Percentiles rank a stretch among this genome's conserved stretches.
These are phyloP conservation scores for Agelaius phoeniceus DNA, from an alignment of 2,113 vertebrate genomes.

Conservation along the genomic window DNA sequence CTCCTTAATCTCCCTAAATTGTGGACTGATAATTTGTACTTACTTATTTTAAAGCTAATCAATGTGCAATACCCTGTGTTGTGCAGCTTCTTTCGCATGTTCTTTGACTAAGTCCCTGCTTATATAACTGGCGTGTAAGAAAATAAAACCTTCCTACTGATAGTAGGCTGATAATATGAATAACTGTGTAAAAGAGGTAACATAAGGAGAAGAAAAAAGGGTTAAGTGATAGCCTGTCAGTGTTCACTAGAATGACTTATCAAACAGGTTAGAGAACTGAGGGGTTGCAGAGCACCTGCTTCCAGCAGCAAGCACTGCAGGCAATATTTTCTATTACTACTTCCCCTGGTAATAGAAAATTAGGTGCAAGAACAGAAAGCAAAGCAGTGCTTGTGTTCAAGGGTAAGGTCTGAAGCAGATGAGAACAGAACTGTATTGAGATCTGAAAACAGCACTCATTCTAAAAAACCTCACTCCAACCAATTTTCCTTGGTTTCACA, in stretches of 20 bases:
- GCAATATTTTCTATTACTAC: too few species aligned
- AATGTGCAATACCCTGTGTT: rapidly evolving
- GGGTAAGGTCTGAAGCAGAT: neutral
- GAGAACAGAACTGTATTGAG: neutral
- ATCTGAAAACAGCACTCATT: neutral
- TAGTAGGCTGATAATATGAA: neutral
- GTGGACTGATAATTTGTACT: neutral
- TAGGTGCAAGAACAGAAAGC: neutral
- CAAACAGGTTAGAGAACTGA: neutral
- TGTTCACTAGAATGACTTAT: neutral
- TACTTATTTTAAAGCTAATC: neutral
- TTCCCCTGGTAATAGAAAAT: neutral
- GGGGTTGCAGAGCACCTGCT: neutral
- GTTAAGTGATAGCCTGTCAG: neutral
- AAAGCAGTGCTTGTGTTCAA: neutral
- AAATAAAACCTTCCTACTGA: neutral
- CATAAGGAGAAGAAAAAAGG: neutral
- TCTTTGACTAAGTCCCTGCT: neutral
- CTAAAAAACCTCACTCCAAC: neutral
- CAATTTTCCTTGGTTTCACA: neutral
- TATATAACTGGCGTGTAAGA: neutral
- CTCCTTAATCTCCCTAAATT: neutral
- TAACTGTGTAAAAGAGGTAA: neutral
- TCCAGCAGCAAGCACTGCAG: neutral
- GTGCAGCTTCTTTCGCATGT: neutral